Base-by-base conservation (phyloP, 1,140 invertebrate genomes). In the Drosophila kepulauana region DNA sequence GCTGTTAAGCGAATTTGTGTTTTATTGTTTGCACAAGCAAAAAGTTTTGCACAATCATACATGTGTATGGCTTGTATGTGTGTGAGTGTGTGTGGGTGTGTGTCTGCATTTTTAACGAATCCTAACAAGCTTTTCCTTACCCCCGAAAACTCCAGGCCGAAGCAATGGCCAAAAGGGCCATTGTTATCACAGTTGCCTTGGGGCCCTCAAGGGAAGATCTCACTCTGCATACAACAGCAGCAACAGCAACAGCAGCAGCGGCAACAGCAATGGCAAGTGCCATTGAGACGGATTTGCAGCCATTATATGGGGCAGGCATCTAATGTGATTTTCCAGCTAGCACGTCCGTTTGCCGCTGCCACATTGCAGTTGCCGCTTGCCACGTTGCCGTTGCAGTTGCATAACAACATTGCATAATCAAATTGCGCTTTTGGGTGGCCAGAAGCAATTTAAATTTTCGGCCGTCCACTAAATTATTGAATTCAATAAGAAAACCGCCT, bases 11-110 rank as follows among this genome's bases (percentile, higher is more conserved):
- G 85, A 89, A 89, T 89, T 89, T 89, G 85, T 89, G 85, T 89
- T 89, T 85, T 89, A 89, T 89, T 89, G 85, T 89, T 89, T 89
- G 85, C 85, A 79, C 81, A 87, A 89, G 84, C 82, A 84, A 89
- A 88, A 87, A 87, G 46, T 87, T 87, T 72, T 70, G 35, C 62
- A 79, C 72, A 87, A 79, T 63, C 61, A 63, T 48, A 64, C 33
- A 41, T 13, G 33, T 30, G 30, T 30, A 25, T 52, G 49, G 4
- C 15, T 30, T 15, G 30, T 16, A 57, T 52, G 49, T 48, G 16
- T 43, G 6, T 43, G n/a, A 30, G 28, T 49, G 43, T 25, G 20
- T 25, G 20, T 25, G 20, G 3, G 20, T 72, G 51, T 48, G 71
- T 87, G 82, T 79, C 80, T 88, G 75, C 75, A 81, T 81, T 89